Percentiles rank a stretch among this genome's conserved stretches.
These are phyloP conservation scores for Oreochromis spilurus DNA, from an alignment of 2,113 vertebrate species.

Conservation along the genomic window DNA sequence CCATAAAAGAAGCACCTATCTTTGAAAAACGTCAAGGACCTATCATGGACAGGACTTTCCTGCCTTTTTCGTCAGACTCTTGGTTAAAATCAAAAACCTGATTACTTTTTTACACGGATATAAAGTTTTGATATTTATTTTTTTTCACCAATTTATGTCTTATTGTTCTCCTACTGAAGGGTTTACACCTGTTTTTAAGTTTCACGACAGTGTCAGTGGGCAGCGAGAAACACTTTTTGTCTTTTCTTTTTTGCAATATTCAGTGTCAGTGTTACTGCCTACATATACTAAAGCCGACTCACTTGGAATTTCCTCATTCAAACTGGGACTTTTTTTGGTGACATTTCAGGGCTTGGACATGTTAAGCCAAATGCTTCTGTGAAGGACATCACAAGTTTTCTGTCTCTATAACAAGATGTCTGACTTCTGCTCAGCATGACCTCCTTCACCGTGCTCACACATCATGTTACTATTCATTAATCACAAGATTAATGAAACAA, in stretches of 20 bases:
- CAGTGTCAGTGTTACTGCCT: slow-evolving; percentile 98
- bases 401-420: neutral
- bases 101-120: slow-evolving; percentile 99
- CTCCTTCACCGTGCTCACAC: neutral
- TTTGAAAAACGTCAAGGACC: slow-evolving; percentile 89
- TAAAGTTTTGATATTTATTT: slow-evolving; percentile 99
- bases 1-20: slow-evolving; percentile 72
- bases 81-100: slow-evolving; percentile 93
- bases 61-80: slow-evolving; percentile 99
- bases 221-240: slow-evolving; percentile 77
- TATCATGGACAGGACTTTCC: slow-evolving; percentile 86
- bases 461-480: slow-evolving; percentile 10
- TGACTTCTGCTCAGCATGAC: neutral
- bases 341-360: slow-evolving; percentile 44
- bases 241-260: slow-evolving; percentile 92
- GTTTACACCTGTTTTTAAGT: slow-evolving; percentile 90
- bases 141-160: slow-evolving; percentile 98
- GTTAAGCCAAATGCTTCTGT: slow-evolving; percentile 17
- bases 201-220: slow-evolving; percentile 66
- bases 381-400: slow-evolving; percentile 4
- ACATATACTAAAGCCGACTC: slow-evolving; percentile 71
- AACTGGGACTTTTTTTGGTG: slow-evolving; percentile 54
- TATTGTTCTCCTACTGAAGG: slow-evolving; percentile 97
- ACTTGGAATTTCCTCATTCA: slow-evolving; percentile 61
- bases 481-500: neutral